Evolutionary conservation across 2,888 invertebrate species (phyloP).

Genomic region (Drosophila cognata): DNA sequence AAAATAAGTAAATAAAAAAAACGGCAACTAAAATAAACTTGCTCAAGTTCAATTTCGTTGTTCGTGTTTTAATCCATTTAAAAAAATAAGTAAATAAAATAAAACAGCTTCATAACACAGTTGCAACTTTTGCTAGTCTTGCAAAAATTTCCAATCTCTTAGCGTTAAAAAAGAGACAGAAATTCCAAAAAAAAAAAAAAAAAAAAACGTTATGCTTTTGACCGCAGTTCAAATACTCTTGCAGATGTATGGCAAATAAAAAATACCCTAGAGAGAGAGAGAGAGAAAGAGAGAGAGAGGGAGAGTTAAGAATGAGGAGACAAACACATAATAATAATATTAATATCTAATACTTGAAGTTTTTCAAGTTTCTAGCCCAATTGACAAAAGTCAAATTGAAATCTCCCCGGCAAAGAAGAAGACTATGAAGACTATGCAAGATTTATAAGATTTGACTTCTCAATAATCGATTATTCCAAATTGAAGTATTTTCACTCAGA

Average conservation of each 20-base stretch:
- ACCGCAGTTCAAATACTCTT: neutral
- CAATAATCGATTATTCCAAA: neutral
- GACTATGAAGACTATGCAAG: neutral
- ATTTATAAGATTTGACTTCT: neutral
- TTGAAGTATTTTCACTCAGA: neutral
- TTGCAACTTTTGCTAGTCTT: constrained; percentile 63
- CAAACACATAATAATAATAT: neutral
- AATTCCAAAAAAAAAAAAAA: neutral
- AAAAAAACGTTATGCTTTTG: neutral
- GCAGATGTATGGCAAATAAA: neutral
- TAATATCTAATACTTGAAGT: neutral
- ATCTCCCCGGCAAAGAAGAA: neutral
- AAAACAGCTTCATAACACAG: constrained; percentile 47
- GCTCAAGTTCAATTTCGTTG: constrained; percentile 67
- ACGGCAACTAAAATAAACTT: constrained; percentile 20
- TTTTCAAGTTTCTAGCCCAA: neutral
- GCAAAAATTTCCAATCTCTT: constrained; percentile 43
- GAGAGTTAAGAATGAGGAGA: too few species aligned
- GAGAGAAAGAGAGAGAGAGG: too few species aligned
- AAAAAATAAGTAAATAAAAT: constrained; percentile 24
- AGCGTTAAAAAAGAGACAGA: constrained; percentile 8
- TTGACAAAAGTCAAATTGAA: neutral
- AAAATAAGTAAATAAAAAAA: neutral
- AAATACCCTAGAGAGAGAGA: neutral
- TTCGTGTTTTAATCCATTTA: constrained; percentile 58